phyloP scores from a whole-genome alignment of 2,888 invertebrate genomes.

The Xestia c-nigrum region DNA sequence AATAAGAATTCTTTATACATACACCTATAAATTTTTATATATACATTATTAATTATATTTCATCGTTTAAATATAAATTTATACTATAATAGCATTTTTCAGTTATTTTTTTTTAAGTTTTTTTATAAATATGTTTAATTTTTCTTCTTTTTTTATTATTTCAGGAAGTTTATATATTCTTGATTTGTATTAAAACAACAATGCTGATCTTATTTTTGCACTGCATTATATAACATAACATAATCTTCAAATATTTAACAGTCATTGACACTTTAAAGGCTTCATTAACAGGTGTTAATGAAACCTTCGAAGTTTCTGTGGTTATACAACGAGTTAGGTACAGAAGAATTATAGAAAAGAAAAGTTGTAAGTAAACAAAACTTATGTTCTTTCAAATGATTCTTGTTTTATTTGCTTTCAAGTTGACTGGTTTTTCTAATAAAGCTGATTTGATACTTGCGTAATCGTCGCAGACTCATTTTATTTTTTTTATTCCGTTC shows the following conservation, averaged over 20 bases:
- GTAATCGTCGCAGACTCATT: not conserved
- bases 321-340: not conserved
- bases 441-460: not conserved
- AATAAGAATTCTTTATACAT: too few relatives aligned
- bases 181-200: constrained; percentile 18
- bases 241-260: not conserved
- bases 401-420: not conserved
- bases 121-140: too few relatives aligned
- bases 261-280: not conserved
- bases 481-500: too few relatives aligned
- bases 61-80: too few relatives aligned
- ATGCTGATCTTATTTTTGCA: not conserved
- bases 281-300: not conserved
- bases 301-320: not conserved
- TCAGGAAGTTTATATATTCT: too few relatives aligned
- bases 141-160: too few relatives aligned
- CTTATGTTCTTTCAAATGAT: not conserved
- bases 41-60: too few relatives aligned
- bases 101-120: too few relatives aligned
- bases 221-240: not conserved
- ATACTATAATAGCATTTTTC: too few relatives aligned
- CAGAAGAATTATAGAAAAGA: not conserved
- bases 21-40: too few relatives aligned
- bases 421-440: not conserved
- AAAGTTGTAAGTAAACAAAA: not conserved